A percentile compares a stretch with the other conserved stretches of the same genome.
These are phyloP conservation scores for Ageneiosus marmoratus DNA, from an alignment of 2,113 vertebrate genomes.

Conservation along the genomic window DNA sequence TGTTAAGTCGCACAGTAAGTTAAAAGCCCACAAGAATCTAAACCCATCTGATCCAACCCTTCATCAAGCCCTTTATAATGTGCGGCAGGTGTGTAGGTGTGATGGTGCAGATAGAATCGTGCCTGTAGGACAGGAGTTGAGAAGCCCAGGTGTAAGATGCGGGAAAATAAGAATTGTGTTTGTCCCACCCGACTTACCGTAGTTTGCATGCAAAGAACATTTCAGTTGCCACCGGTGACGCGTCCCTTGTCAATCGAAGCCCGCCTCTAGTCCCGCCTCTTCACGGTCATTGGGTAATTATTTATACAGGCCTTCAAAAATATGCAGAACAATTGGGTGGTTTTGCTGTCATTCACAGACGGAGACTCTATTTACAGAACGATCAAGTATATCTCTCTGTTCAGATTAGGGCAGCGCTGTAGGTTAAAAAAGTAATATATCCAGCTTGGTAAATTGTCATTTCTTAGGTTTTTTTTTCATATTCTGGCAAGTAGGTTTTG, in stretches of 20 bases:
- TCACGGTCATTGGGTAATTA: conserved; percentile 58
- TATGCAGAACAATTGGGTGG: conserved; percentile 37
- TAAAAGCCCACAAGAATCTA: not conserved
- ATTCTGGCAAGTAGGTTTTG: not conserved
- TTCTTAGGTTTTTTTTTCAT: conserved; percentile 20
- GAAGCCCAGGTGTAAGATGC: not conserved
- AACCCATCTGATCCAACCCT: not conserved
- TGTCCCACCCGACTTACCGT: conserved; percentile 35
- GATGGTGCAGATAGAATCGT: not conserved
- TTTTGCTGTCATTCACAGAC: conserved; percentile 51
- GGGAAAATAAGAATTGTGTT: not conserved
- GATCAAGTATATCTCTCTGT: conserved; percentile 62
- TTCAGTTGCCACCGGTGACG: conserved; percentile 71
- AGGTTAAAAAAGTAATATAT: conserved; percentile 38
- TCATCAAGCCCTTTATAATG: no score
- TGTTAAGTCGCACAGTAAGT: no score
- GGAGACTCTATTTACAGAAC: conserved; percentile 67
- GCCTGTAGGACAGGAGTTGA: not conserved
- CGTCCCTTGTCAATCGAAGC: conserved; percentile 55
- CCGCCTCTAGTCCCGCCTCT: conserved; percentile 46
- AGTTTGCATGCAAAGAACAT: conserved; percentile 16
- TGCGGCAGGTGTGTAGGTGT: not conserved
- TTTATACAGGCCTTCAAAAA: not conserved
- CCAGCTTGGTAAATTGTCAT: not conserved
- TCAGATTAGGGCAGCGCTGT: conserved; percentile 52